Evolutionary conservation across 2,797 vertebrate genomes (phyloP).

Genomic region (Acanthurus leucopareius): DNA sequence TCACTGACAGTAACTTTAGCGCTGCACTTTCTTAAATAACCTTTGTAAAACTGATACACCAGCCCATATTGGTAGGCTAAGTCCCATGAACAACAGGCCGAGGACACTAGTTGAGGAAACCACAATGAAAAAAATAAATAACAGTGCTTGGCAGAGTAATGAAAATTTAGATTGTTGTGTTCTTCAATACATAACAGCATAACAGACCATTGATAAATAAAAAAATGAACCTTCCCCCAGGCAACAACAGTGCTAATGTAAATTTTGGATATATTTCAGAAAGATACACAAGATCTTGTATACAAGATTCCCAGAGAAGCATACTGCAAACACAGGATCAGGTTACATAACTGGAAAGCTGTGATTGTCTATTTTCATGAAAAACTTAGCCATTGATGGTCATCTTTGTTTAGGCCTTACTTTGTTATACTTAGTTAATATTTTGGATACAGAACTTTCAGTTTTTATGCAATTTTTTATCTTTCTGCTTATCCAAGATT

Average conservation of each 20-base stretch:
- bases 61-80: not conserved
- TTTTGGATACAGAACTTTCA: not conserved
- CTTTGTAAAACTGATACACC: not conserved
- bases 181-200: conserved; percentile 2
- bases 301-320: conserved; percentile 17
- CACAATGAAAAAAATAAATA: not conserved
- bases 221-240: conserved; percentile 11
- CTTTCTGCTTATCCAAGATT: not conserved
- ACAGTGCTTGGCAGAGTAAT: not conserved
- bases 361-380: conserved; percentile 23
- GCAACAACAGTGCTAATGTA: not conserved
- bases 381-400: conserved; percentile 1
- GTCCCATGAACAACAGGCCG: not conserved
- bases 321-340: conserved; percentile 26
- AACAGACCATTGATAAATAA: conserved; percentile 31
- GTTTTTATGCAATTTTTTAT: no score
- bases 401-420: not conserved
- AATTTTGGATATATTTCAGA: conserved; percentile 49
- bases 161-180: not conserved
- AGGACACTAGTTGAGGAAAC: not conserved
- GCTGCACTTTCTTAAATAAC: not conserved
- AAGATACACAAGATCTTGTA: conserved; percentile 36
- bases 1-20: not conserved
- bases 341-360: conserved; percentile 40
- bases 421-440: no score